Evolutionary conservation across 2,888 invertebrate genomes (phyloP), one percentile per base, ranked within the genome.

Genomic region (Eupelmus urozonus): DNA sequence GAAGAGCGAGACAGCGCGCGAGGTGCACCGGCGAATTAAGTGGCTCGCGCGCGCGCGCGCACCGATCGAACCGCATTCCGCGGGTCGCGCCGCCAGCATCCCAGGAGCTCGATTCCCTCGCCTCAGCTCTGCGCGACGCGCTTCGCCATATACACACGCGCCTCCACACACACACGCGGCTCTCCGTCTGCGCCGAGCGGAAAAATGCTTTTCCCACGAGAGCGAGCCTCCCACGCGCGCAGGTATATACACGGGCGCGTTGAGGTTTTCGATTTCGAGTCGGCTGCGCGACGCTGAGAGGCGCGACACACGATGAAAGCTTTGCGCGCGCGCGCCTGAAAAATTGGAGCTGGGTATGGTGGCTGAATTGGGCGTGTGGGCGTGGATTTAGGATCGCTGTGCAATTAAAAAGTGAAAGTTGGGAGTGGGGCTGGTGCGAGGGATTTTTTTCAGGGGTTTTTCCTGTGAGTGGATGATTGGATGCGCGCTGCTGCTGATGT

Each of bases 1-100:
- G 49, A 49, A 42, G 49, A n/a, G n/a, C 16, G n/a, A 49, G 49
- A n/a, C 49, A 5, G 42, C n/a, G 49, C 16, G 49, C 2, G n/a
- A 13, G 3, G 55, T 34, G 9, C 9, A 34, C 23, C 55, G 55
- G 55, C 55, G 55, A 57, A 57, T 57, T 57, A 57, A 57, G 55
- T 57, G 55, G 25, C 55, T n/a, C 9, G 34, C 34, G 34, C 9
- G 34, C 3, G 34, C 34, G 34, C 34, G 9, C 16, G 40, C 45
- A 11, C 71, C 71, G 71, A 71, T 71, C 71, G 60, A 71, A 71
- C 71, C 59, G 71, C 71, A 71, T 71, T 71, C 71, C 71, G 60
- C 49, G 25, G 27, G 13, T n/a, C 34, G 34, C 34, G 34, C 34
- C 34, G 3, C 34, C 3, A 34, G 34, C 34, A 9, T 34, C 3